Percentiles rank a stretch among this genome's conserved stretches.
These are phyloP conservation scores for Chrysochloris asiatica DNA, from an alignment of 2,113 vertebrate genomes.

Conservation along the genomic window DNA sequence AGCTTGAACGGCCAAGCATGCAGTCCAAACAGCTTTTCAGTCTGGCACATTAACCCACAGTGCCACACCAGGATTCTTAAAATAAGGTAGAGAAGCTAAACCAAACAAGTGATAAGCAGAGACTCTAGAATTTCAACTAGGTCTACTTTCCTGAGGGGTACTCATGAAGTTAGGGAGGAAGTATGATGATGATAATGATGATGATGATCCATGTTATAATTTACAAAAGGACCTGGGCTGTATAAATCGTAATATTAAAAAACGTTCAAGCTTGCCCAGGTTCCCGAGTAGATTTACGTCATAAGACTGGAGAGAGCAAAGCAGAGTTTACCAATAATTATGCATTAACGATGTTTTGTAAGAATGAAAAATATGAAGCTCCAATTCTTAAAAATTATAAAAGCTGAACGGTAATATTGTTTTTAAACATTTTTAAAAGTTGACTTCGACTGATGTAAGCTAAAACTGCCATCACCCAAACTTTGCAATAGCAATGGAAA, in stretches of 20 bases:
- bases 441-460: not conserved
- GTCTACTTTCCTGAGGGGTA: not conserved
- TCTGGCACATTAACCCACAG: too few relatives aligned
- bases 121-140: too few relatives aligned
- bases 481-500: not conserved
- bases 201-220: not conserved
- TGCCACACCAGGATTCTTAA: too few relatives aligned
- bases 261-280: conserved; percentile 1
- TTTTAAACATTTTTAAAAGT: conserved; percentile 2
- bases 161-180: not conserved
- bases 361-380: not conserved
- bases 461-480: not conserved
- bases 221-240: not conserved
- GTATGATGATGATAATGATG: not conserved
- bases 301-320: not conserved
- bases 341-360: too few relatives aligned
- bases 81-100: not conserved
- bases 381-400: conserved; percentile 32
- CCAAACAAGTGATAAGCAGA: not conserved
- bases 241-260: not conserved
- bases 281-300: conserved; percentile 13
- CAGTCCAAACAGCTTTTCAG: too few relatives aligned
- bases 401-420: not conserved
- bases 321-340: not conserved
- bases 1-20: too few relatives aligned